These are phyloP conservation scores for Labrus mixtus DNA, from an alignment of 2,113 vertebrate genomes.

Conservation along the genomic window DNA sequence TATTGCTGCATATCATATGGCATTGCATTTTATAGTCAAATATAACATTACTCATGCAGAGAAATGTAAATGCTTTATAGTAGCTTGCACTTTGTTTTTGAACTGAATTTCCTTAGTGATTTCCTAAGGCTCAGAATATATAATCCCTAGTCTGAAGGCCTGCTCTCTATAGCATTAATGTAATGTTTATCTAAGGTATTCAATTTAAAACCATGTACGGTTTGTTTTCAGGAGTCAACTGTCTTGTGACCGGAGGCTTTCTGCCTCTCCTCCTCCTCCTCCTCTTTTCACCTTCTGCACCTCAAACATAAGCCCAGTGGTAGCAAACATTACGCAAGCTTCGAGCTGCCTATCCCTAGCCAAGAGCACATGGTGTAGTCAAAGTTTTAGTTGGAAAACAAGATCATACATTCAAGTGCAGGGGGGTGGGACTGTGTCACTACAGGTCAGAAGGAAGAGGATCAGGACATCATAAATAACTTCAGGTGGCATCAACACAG, in stretches of 20 bases:
- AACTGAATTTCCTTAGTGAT: neutral
- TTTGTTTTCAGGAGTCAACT: constrained; percentile 60
- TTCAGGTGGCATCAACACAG: constrained; percentile 32
- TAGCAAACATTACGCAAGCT: constrained; percentile 81
- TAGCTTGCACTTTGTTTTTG: neutral
- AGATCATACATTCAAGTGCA: constrained; percentile 46
- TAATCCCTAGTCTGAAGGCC: constrained; percentile 7
- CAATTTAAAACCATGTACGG: constrained; percentile 61
- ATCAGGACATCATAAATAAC: constrained; percentile 48
- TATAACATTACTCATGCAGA: too few relatives aligned
- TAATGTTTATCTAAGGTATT: constrained; percentile 57
- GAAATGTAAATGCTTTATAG: neutral
- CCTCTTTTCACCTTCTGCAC: constrained; percentile 65
- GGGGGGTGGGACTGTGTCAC: constrained; percentile 56
- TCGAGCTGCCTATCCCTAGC: constrained; percentile 31
- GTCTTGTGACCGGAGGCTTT: constrained; percentile 74
- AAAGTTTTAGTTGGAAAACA: constrained; percentile 77
- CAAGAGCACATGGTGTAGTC: constrained; percentile 75
- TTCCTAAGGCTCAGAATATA: neutral
- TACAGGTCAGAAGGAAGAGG: constrained; percentile 57
- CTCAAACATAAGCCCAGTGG: constrained; percentile 64
- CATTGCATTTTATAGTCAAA: too few relatives aligned
- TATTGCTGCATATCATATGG: too few relatives aligned
- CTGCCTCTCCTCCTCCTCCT: constrained; percentile 39
- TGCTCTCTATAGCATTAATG: constrained; percentile 12